These are phyloP conservation scores for Tenualosa thibaudeaui DNA, from an alignment of 2,797 vertebrate species.

Conservation along the genomic window DNA sequence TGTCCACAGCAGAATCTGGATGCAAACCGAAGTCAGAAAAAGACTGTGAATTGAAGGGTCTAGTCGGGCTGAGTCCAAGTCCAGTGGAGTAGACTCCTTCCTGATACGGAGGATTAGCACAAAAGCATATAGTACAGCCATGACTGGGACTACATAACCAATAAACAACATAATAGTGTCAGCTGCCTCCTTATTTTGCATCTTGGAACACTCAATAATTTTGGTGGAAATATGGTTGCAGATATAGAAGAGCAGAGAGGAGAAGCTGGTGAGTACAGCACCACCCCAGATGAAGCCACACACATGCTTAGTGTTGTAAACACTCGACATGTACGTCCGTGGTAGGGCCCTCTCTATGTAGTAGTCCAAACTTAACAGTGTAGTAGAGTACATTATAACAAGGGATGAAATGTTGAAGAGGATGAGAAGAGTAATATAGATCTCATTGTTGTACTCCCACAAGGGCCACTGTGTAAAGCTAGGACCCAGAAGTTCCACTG, in stretches of 20 bases:
- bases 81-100: slow-evolving; percentile 89
- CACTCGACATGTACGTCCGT: slow-evolving; percentile 95
- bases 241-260: slow-evolving; percentile 93
- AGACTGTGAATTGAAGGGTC: slow-evolving; percentile 91
- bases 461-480: slow-evolving; percentile 85
- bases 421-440: slow-evolving; percentile 90
- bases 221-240: slow-evolving; percentile 94
- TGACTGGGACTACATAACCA: slow-evolving; percentile 87
- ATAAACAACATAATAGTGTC: slow-evolving; percentile 94
- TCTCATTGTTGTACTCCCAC: slow-evolving; percentile 88
- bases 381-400: slow-evolving; percentile 94
- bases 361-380: slow-evolving; percentile 93
- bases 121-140: slow-evolving; percentile 88
- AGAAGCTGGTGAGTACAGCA: slow-evolving; percentile 95
- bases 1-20: slow-evolving; percentile 93
- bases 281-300: slow-evolving; percentile 98
- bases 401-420: slow-evolving; percentile 94
- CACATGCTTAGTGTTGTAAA: slow-evolving; percentile 96
- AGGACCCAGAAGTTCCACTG: slow-evolving; percentile 86
- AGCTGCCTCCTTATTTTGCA: slow-evolving; percentile 93
- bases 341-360: slow-evolving; percentile 95
- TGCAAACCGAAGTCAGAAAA: slow-evolving; percentile 87
- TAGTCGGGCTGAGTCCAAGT: slow-evolving; percentile 85
- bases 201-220: slow-evolving; percentile 91
- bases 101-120: slow-evolving; percentile 85